Conservation (phyloP, 2,888 invertebrate genomes). For the Tineola bisselliella region DNA sequence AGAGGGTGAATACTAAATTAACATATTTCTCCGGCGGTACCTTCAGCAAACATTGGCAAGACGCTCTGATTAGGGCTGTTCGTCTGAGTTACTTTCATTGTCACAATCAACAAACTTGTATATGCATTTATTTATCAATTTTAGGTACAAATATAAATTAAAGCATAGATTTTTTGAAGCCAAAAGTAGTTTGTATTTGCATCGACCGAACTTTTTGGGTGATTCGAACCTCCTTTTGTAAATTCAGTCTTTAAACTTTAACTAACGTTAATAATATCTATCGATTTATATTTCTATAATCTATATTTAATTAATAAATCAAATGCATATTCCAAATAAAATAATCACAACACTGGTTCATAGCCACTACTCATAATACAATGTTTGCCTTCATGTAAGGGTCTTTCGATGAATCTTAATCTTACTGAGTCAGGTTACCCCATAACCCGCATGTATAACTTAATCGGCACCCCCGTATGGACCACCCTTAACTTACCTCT, state of each 20-base stretch:
- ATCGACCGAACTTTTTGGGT: no score
- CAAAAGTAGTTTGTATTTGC: no score
- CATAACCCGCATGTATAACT: constrained; percentile 65
- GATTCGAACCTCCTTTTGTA: no score
- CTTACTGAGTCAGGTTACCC: constrained; percentile 61
- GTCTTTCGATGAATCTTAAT: constrained; percentile 64
- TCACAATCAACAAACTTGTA: background rate
- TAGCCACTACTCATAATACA: constrained; percentile 31
- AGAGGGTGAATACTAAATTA: constrained; percentile 64
- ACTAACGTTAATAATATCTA: no score
- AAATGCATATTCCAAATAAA: no score
- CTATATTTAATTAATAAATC: no score
- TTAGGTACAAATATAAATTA: no score
- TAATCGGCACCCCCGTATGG: constrained; percentile 47
- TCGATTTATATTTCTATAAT: no score
- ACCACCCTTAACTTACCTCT: constrained; percentile 50
- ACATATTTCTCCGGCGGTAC: constrained; percentile 45
- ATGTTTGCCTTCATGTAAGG: constrained; percentile 63
- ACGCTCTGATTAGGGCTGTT: constrained; percentile 29
- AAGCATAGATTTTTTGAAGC: no score
- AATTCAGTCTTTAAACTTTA: no score
- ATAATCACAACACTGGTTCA: background rate
- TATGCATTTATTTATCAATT: no score
- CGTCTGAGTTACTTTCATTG: background rate
- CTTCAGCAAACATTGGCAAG: constrained; percentile 60